Percentiles rank a stretch among this genome's conserved stretches.
Conservation (phyloP, 2,113 vertebrate species). For the Crotalus viridis region DNA sequence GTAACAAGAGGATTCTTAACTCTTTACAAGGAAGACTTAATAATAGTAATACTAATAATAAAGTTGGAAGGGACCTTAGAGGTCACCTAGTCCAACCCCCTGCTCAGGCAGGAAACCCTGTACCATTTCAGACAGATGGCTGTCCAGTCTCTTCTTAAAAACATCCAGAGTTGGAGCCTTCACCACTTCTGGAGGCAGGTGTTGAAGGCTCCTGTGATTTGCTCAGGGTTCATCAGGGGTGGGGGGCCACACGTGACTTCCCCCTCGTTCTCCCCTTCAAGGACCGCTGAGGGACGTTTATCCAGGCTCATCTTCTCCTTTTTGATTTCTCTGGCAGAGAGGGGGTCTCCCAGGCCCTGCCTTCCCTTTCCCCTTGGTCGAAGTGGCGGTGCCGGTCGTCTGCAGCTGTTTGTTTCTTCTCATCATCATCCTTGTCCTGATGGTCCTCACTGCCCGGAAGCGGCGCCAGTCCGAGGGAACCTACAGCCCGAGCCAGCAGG, state of each 20-base stretch:
- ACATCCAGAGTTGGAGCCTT: no score
- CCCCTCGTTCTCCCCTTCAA: background rate
- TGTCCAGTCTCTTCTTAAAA: no score
- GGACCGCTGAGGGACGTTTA: background rate
- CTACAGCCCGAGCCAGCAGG: slow-evolving; percentile 96
- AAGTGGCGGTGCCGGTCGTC: slow-evolving; percentile 86
- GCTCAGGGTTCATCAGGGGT: background rate
- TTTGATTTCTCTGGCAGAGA: slow-evolving; percentile 78
- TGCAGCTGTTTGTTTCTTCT: slow-evolving; percentile 85
- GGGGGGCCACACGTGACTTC: background rate
- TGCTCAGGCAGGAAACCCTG: no score
- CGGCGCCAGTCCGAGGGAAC: slow-evolving; percentile 95
- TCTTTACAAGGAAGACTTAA: no score
- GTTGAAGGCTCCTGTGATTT: background rate
- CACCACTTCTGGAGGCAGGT: no score
- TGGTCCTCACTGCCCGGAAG: slow-evolving; percentile 88
- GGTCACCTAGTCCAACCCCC: no score
- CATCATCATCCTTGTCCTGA: slow-evolving; percentile 82
- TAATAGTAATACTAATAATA: no score
- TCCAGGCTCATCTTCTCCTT: slow-evolving; percentile 52
- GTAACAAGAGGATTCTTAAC: no score
- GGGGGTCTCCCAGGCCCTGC: slow-evolving; percentile 60
- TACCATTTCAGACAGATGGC: no score
- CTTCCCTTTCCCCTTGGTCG: slow-evolving; percentile 81
- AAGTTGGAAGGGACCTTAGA: no score